Base-by-base conservation (phyloP, 2,113 vertebrate genomes). In the Melanerpes formicivorus region DNA sequence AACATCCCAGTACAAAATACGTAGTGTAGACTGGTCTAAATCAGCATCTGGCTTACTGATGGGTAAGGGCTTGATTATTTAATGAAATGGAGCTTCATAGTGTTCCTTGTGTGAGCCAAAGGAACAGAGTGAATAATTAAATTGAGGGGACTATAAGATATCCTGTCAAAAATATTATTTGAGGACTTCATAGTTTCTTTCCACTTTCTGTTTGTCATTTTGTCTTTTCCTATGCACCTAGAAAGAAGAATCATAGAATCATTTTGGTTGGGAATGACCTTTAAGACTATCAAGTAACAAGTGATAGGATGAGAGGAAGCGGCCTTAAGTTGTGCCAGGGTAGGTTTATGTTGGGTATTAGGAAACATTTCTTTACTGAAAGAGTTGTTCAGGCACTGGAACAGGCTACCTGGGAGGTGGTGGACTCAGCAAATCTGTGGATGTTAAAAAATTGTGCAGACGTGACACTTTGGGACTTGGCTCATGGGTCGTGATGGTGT, bases 151-250 rank as follows among this genome's bases (percentile, higher is more conserved):
- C 3, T 66, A 12, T 42, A 22, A 48, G 9, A 14, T 11, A 22
- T 58, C 55, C 54, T 84, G 10, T 63, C 26, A 8, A 63, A 58
- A 72, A 32, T 21, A 27, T 9, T 40, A 6, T 67, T 74, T 40
- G 29, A 88, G n/a, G 21, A 17, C 27, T 71, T 90, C 2, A 2
- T 52, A 46, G 7, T 86, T 88, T 78, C 27, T 88, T 88, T 14
- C 13, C 22, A 2, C 0, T 67, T 73, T 74, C 59, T 74, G 2
- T 48, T 16, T 78, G 44, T 18, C 0, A 0, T 13, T 83, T 50
- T 21, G 5, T 71, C 6, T 72, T 80, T 77, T 72, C 21, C 19
- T 21, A 9, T 37, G 14, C 4, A 23, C 17, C 7, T 30, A 52
- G 27, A 40, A 59, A 44, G 46, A 56, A 40, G 5, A 59, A 11